Base-by-base conservation (phyloP, 2,797 vertebrate genomes). In the Holocentrus rufus region DNA sequence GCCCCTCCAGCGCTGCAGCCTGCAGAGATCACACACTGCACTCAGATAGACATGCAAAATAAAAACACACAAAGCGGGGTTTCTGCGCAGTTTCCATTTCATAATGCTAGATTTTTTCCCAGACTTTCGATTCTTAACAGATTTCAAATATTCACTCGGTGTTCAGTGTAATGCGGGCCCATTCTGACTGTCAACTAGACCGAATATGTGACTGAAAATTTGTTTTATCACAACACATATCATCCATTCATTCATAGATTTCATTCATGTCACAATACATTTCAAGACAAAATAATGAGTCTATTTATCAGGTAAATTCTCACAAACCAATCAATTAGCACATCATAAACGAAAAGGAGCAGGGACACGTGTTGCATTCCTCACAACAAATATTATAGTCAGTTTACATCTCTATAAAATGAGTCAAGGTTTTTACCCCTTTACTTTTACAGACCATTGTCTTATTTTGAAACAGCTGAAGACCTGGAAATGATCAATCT, bases 161-260 rank as follows among this genome's bases (percentile, higher is more conserved):
- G 17, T n/a, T 49, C 18, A 49, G 9, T 49, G 20, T 18, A 8
- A 52, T 7, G 2, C 39, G 39, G 39, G 13, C 25, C 31, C 42
- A 72, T 36, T 74, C n/a, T 49, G 34, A 55, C 20, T 15, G 54
- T 34, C 65, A 80, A 80, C 67, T 54, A 76, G 71, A 46, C 78
- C 36, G 11, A 1, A 83, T 81, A 78, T 82, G 76, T 67, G 74
- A 64, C 42, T 36, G 57, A 78, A 31, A 55, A 23, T 61, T 65
- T 30, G 34, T 71, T 17, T 42, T 39, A 36, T 27, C 49, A 59
- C 50, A 65, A 56, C 36, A 77, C 47, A 78, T 74, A 82, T 61
- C 67, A 72, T 62, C 72, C n/a, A n/a, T n/a, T n/a, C n/a, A n/a
- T n/a, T n/a, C n/a, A n/a, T n/a, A n/a, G n/a, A n/a, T n/a, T n/a